Evolutionary conservation across 2,888 invertebrate genomes (phyloP).

Genomic region (Hylaea fasciaria): DNA sequence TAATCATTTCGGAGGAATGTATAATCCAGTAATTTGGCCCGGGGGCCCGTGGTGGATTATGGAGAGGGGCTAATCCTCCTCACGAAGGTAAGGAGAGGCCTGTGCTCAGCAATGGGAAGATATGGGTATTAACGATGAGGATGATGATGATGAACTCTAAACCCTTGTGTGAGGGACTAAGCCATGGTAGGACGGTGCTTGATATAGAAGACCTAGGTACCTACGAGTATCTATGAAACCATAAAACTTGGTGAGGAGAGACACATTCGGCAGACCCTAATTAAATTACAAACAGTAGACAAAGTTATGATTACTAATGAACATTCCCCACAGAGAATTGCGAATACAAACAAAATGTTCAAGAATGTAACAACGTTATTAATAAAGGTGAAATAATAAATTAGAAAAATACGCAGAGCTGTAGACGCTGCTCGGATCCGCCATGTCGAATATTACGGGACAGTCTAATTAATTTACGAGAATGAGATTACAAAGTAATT

Average conservation of each 20-base stretch:
- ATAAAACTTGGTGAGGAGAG: background rate
- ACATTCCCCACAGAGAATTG: background rate
- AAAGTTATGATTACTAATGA: constrained; percentile 4
- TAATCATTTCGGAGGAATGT: no score
- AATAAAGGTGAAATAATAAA: constrained; percentile 26
- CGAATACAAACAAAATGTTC: constrained; percentile 1
- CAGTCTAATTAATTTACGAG: constrained; percentile 57
- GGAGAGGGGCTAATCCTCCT: no score
- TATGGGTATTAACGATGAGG: no score
- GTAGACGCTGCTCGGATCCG: constrained; percentile 31
- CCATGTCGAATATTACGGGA: constrained; percentile 45
- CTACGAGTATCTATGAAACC: no score
- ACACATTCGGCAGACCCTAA: background rate
- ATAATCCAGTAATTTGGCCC: no score
- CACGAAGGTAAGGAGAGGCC: no score
- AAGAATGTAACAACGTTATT: constrained; percentile 19
- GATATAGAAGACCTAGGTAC: no score
- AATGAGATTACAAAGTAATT: constrained; percentile 50
- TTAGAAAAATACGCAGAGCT: constrained; percentile 35
- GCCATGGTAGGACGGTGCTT: no score
- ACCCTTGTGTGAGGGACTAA: no score
- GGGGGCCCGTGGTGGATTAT: no score
- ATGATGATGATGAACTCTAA: no score
- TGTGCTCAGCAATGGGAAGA: no score
- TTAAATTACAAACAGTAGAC: constrained; percentile 3